Evolutionary conservation across 2,113 vertebrate genomes (phyloP), one percentile per base, ranked within the genome.

Genomic region (Perognathus longimembris): DNA sequence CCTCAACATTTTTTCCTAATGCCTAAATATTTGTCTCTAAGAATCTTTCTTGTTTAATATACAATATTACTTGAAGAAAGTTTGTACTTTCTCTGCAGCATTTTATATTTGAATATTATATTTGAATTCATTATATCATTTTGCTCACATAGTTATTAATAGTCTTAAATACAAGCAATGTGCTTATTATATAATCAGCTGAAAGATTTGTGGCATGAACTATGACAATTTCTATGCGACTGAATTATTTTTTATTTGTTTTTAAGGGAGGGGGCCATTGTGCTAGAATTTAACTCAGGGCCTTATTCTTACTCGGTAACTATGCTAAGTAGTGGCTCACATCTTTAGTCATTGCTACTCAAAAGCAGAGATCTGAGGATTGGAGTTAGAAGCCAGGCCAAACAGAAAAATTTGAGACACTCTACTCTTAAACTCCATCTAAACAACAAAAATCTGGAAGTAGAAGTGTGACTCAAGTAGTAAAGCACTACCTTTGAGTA

Each of bases 31-130:
- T 32, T 4, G 2, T 59, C 18, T 32, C 3, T 79, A n/a, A 90
- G 50, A 93, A 63, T 74, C 1, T 14, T 54, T 26, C 1, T 14
- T 54, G 30, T n/a, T 14, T 70, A 64, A 36, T 42, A 61, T 67
- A 70, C 4, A 76, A 50, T 24, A 69, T 1, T 38, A 59, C 2
- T 26, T 38, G 3, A 63, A 34, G 32, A 69, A 85, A 81, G 5
- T 70, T 40, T 87, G 3, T 40, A 42, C 26, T 54, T 91, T 71
- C 34, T 82, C 1, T 20, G 4, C 17, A 66, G 28, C 1, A 66
- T 30, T 92, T 86, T 66, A 59, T 50, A 76, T 84, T 87, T 67
- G 77, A 90, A 79, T 83, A 67, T 4, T 54, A 54, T 74, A 42
- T 86, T 45, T 45, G 80, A 90, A 82, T 83, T 71, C 7, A 61